Conservation (phyloP, 2,888 invertebrate genomes). For the Pilophorus perplexus region DNA sequence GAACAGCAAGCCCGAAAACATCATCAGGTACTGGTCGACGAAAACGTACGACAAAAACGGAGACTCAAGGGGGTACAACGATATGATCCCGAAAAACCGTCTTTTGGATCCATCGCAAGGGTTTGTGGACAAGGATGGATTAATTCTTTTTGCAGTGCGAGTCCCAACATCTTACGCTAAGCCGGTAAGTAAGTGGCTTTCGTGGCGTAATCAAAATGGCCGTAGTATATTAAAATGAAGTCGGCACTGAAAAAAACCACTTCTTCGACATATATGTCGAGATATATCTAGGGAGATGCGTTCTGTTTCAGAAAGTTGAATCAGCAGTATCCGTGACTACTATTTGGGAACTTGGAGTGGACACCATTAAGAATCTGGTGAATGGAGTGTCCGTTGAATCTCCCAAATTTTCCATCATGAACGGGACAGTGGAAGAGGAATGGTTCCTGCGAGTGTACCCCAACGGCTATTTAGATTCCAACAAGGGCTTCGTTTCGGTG, state of each 20-base stretch:
- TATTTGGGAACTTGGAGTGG: background rate
- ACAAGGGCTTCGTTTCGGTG: background rate
- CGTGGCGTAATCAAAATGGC: too few species aligned
- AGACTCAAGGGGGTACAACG: background rate
- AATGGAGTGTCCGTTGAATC: background rate
- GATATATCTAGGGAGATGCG: too few species aligned
- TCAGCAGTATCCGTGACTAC: too few species aligned
- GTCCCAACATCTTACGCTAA: background rate
- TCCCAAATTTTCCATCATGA: background rate
- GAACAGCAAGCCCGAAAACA: background rate
- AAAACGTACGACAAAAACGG: background rate
- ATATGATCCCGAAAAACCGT: background rate
- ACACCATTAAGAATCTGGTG: background rate
- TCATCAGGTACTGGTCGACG: background rate
- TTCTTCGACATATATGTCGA: too few species aligned
- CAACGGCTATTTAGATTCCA: background rate
- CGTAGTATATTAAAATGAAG: too few species aligned
- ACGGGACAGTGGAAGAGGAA: background rate
- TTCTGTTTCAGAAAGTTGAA: too few species aligned
- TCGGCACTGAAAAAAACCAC: too few species aligned
- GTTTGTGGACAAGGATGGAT: background rate
- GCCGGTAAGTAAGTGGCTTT: too few species aligned
- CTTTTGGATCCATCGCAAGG: background rate
- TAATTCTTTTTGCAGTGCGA: background rate
- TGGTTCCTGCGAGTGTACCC: background rate